phyloP scores from a whole-genome alignment of 2,888 invertebrate species.

The Diogma glabrata region DNA sequence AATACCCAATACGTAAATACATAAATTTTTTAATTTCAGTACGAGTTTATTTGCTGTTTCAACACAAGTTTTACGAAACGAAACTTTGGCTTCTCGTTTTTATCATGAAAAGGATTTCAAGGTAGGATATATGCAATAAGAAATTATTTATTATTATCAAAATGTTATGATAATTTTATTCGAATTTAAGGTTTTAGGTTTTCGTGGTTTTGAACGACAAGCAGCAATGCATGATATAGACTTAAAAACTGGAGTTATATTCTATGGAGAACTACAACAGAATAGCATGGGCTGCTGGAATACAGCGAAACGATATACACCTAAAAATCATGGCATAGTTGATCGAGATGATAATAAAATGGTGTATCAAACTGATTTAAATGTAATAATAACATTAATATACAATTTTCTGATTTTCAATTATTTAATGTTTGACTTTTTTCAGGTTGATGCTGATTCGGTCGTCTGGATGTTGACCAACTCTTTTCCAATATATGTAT shows the following conservation, averaged over 20 bases:
- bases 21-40: too few relatives aligned
- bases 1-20: too few relatives aligned
- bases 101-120: background rate
- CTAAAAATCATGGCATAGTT: too few relatives aligned
- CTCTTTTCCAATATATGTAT: constrained; percentile 40
- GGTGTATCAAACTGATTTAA: constrained; percentile 9
- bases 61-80: constrained; percentile 33
- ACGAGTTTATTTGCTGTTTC: constrained; percentile 51
- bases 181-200: constrained; percentile 41
- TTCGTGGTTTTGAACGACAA: constrained; percentile 52
- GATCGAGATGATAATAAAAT: constrained; percentile 1
- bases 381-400: too few relatives aligned
- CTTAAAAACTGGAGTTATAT: constrained; percentile 45
- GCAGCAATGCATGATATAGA: constrained; percentile 59
- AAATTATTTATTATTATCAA: too few relatives aligned
- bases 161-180: too few relatives aligned
- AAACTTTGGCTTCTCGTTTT: background rate
- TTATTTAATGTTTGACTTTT: too few relatives aligned
- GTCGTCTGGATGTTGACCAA: constrained; percentile 34
- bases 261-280: constrained; percentile 56
- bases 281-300: constrained; percentile 46
- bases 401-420: too few relatives aligned
- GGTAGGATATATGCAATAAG: too few relatives aligned
- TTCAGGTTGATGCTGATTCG: constrained; percentile 10
- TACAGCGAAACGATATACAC: background rate